Base-by-base conservation (phyloP, 2,797 vertebrate species). In the Gambelia wislizenii region DNA sequence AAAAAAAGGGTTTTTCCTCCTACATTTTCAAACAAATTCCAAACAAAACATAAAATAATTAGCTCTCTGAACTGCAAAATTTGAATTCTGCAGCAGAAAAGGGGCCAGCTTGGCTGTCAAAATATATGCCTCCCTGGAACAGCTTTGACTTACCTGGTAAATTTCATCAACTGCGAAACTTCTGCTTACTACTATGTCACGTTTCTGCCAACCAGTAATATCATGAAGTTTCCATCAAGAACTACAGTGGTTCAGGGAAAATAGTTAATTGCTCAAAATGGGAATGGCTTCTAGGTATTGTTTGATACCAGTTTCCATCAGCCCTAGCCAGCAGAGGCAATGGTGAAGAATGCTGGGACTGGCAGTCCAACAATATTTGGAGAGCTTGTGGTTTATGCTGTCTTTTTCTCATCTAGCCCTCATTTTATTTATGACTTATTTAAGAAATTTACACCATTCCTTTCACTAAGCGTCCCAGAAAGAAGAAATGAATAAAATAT, bases 31-130 rank as follows among this genome's bases (percentile, higher is more conserved):
- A 78, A 67, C n/a, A 2, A 27, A 61, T 33, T 36, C 85, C 13
- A 20, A 69, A 47, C 42, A 56, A 72, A 70, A 52, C 16, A 39
- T 27, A 56, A 67, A 1, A 61, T 36, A 4, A 70, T 47, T 33
- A 13, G 8, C 10, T 33, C 56, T 91, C 86, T 72, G 75, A 92
- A 89, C 54, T 18, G 89, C 85, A 89, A 6, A 92, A 92, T 30
- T 42, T 74, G 44, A 89, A 10, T 16, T 0, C 59, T 86, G 44
- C 61, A 20, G 14, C 18, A 2, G 0, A 0, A 81, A 84, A 92
- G 22, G 0, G 88, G 36, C 6, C 0, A 0, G 20, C 74, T 33
- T 79, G 89, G 84, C 13, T 76, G 0, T 0, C 0, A 22, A 82
- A n/a, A 47, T 86, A 6, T 59, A 89, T 78, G 79, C 0, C 0